These are phyloP conservation scores for Trichonephila inaurata DNA, from an alignment of 1,140 invertebrate species.

Conservation along the genomic window DNA sequence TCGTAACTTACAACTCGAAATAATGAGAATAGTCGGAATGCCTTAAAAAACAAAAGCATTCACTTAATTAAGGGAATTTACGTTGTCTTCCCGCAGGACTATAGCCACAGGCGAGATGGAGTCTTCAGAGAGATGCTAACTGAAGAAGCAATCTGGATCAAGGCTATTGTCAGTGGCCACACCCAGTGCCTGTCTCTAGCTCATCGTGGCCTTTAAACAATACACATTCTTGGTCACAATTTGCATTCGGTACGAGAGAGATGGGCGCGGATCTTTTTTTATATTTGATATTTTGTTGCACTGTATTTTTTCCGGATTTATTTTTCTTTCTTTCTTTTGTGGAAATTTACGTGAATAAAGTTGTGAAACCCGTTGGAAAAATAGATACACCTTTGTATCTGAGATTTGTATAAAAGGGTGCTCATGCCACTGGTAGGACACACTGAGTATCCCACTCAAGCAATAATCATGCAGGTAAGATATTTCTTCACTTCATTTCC, in stretches of 20 bases:
- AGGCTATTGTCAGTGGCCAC: constrained; percentile 53
- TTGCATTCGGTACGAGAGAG: constrained; percentile 44
- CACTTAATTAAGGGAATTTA: constrained; percentile 27
- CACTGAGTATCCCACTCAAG: constrained; percentile 69
- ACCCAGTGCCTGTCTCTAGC: constrained; percentile 61
- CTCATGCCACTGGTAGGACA: background rate
- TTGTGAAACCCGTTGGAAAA: constrained; percentile 59
- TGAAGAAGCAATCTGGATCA: constrained; percentile 74
- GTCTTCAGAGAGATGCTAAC: constrained; percentile 17
- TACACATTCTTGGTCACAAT: constrained; percentile 60
- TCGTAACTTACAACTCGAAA: constrained; percentile 25
- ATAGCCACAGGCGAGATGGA: constrained; percentile 7
- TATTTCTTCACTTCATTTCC: background rate
- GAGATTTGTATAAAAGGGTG: constrained; percentile 64
- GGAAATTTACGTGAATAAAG: background rate
- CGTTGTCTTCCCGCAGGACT: background rate
- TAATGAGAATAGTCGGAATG: background rate
- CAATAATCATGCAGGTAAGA: constrained; percentile 67
- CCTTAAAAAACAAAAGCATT: background rate
- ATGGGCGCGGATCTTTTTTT: constrained; percentile 71
- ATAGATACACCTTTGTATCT: constrained; percentile 63
- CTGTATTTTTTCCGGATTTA: constrained; percentile 13
- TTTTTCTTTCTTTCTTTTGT: background rate
- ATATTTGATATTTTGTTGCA: constrained; percentile 17
- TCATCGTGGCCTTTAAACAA: constrained; percentile 71